Percentiles rank a stretch among this genome's conserved stretches.
Evolutionary conservation across 1,140 invertebrate genomes (phyloP).

Genomic region (Brachionus paranguensis): DNA sequence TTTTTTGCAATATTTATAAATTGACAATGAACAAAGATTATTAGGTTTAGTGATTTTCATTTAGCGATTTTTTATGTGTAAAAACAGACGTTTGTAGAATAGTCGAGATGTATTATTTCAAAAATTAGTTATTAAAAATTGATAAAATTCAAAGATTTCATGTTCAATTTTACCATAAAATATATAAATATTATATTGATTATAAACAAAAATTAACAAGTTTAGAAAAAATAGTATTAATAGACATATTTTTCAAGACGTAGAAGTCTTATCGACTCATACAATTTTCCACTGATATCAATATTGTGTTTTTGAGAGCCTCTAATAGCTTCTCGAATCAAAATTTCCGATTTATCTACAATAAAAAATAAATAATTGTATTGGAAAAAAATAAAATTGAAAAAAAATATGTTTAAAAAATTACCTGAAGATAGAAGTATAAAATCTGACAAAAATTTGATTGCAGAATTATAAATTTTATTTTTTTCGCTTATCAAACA

Average conservation of each 20-base stretch:
- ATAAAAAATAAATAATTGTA: neutral
- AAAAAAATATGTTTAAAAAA: neutral
- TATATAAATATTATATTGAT: conserved; percentile 5
- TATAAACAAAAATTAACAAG: conserved; percentile 1
- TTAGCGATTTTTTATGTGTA: too few species aligned
- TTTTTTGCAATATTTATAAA: too few species aligned
- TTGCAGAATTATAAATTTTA: conserved; percentile 16
- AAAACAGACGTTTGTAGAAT: too few species aligned
- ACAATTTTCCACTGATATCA: conserved; percentile 19
- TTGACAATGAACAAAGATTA: too few species aligned
- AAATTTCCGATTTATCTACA: neutral
- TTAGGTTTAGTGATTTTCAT: too few species aligned
- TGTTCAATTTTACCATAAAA: neutral
- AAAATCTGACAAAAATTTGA: conserved; percentile 29
- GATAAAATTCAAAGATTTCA: neutral
- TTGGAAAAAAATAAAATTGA: neutral
- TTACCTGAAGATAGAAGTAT: neutral
- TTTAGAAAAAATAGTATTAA: neutral
- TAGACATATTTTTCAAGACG: conserved; percentile 38
- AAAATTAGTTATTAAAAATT: neutral
- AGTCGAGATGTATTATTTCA: too few species aligned
- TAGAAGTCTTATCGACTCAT: conserved; percentile 28
- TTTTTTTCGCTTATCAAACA: conserved; percentile 7
- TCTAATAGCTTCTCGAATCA: neutral
- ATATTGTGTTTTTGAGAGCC: conserved; percentile 11